Base-by-base conservation (phyloP, 2,113 vertebrate species). In the Xyrauchen texanus region DNA sequence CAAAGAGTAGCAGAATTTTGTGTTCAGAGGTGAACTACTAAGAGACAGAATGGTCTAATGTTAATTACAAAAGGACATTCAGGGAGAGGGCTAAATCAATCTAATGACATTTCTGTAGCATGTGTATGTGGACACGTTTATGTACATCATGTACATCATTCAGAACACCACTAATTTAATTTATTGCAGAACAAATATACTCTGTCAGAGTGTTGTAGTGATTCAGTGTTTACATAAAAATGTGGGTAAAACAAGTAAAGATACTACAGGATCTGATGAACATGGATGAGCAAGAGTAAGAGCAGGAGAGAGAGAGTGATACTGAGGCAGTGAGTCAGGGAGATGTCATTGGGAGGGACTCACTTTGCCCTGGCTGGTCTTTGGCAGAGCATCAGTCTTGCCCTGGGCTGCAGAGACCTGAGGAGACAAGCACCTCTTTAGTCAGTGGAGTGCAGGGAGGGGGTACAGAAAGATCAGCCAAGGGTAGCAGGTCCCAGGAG, bases 331-430 rank as follows among this genome's bases (percentile, higher is more conserved):
- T 74, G 82, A 70, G 60, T 34, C 46, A 34, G 80, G 87, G 81
- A 78, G 78, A 83, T 45, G 91, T 85, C 76, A 73, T 88, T 90
- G 89, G 79, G 42, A 84, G 86, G 86, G 87, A 91, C 71, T 85
- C 86, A 92, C 92, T 91, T 77, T 87, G 87, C 89, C 81, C 86
- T 90, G 85, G 86, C 68, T 81, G 72, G 83, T 76, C 61, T 81
- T 77, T 76, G 84, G 64, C 79, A 81, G 78, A 68, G 78, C 60
- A 63, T 80, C 82, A 42, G 90, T 83, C 91, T 90, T 92, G 89
- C 88, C 92, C 88, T 82, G 87, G 86, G 85, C 83, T 87, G 91
- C 88, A 82, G 90, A 89, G 78, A 89, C 91, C 92, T 93, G 91
- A 76, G 82, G 88, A 92, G 86, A 92, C 87, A 92, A 91, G 81